Evolutionary conservation across 2,888 invertebrate genomes (phyloP), one percentile per base, ranked within the genome.

Genomic region (Loripinus fragilis): DNA sequence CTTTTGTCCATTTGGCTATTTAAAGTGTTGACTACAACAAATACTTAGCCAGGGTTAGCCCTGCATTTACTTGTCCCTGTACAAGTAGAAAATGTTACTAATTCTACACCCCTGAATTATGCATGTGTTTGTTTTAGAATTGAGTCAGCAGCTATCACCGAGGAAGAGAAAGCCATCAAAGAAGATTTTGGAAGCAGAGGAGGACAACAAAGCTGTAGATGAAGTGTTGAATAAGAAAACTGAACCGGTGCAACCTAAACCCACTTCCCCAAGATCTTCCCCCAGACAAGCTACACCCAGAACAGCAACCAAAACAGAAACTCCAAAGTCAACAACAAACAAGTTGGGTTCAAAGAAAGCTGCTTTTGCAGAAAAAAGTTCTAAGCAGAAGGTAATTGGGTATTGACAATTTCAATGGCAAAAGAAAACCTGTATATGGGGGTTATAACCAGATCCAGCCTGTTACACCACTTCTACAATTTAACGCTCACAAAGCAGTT

Each of bases 131-230:
- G n/a, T n/a, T 68, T 20, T 55, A 74, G 74, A 74, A 25, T n/a
- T 55, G 30, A 65, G 75, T 38, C 60, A 70, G 25, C 67, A 75
- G 17, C n/a, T 70, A 7, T 41, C 71, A n/a, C 52, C 52, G 33
- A 48, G 84, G 45, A 65, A 73, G 38, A 83, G 88, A 67, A 86
- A 79, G 74, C 90, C 90, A 23, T 89, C 90, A 5, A 78, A 85
- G 76, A 90, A 89, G 74, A 84, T 86, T 35, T 74, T 88, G 15
- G 90, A 90, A 74, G 88, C 90, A 28, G 89, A 87, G 41, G 87
- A 86, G 71, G 87, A 85, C 64, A 87, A 85, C 67, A 86, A 87
- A 68, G 81, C 74, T 8, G 72, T 81, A 3, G 79, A 83, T n/a
- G 86, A 83, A 50, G 82, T 70, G 12, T 65, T 78, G 42, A 65